phyloP scores from a whole-genome alignment of 92 coral and sea anemone genomes.

The Virgularia gustaviana region DNA sequence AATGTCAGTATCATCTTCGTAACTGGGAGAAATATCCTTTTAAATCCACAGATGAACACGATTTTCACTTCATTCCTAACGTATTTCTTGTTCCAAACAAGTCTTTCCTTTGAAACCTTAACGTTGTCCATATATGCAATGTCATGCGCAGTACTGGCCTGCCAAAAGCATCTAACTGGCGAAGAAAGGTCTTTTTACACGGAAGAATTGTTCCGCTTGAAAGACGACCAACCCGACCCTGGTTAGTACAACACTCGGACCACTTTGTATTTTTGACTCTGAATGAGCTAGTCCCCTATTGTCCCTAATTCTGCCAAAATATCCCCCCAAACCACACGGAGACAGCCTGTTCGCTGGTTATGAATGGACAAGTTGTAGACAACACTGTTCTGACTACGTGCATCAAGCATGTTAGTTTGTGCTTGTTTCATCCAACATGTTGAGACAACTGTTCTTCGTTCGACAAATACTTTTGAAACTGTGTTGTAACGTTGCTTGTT shows the following conservation, averaged over 20 bases:
- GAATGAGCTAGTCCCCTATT: too few species aligned
- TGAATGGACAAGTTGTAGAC: too few species aligned
- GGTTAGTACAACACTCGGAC: conserved; percentile 52
- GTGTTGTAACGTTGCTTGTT: too few species aligned
- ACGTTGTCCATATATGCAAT: conserved; percentile 61
- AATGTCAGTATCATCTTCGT: conserved; percentile 74
- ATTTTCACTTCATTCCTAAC: neutral
- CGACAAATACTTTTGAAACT: too few species aligned
- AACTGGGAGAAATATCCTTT: conserved; percentile 84
- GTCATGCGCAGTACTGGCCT: conserved; percentile 81
- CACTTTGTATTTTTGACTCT: too few species aligned
- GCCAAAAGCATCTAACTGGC: conserved; percentile 63
- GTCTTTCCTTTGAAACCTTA: neutral
- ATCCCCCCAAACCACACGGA: too few species aligned
- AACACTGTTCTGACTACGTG: too few species aligned
- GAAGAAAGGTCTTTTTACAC: conserved; percentile 71
- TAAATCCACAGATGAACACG: neutral
- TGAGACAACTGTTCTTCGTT: too few species aligned
- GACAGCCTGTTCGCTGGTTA: too few species aligned
- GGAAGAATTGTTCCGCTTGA: conserved; percentile 76
- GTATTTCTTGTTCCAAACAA: neutral
- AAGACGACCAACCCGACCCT: conserved; percentile 77
- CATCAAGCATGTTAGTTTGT: too few species aligned
- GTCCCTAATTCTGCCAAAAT: too few species aligned
- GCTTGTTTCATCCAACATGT: too few species aligned